phyloP scores from a whole-genome alignment of 2,888 invertebrate genomes.

The Leptopterna dolabrata region DNA sequence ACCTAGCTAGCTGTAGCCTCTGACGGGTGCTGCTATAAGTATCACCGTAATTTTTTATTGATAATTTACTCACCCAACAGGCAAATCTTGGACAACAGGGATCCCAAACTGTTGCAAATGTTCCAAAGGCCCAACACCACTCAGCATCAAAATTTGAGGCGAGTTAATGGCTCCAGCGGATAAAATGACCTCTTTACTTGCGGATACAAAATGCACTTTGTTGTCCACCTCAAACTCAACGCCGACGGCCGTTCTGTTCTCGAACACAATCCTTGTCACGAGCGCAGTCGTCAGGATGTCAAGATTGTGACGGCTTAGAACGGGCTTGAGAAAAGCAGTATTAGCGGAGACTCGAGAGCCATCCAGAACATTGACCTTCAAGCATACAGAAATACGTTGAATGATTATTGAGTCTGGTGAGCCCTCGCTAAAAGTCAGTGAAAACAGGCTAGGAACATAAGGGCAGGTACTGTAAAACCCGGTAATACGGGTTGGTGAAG shows the following conservation, averaged over 20 bases:
- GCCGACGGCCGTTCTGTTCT: slow-evolving; percentile 66
- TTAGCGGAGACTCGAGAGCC: slow-evolving; percentile 65
- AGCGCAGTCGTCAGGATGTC: slow-evolving; percentile 73
- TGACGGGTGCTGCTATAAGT: too few relatives aligned
- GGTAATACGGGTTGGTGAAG: too few relatives aligned
- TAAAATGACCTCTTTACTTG: slow-evolving; percentile 30
- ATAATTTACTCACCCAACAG: slow-evolving; percentile 74
- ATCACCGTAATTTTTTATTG: too few relatives aligned
- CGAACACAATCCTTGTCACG: slow-evolving; percentile 77
- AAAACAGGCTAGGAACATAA: too few relatives aligned
- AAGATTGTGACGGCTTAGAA: slow-evolving; percentile 74
- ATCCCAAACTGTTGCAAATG: slow-evolving; percentile 80
- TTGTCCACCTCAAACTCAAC: slow-evolving; percentile 7
- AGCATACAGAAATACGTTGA: too few relatives aligned
- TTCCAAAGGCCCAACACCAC: slow-evolving; percentile 81
- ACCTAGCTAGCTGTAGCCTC: too few relatives aligned
- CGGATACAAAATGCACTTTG: neutral
- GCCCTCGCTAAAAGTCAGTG: too few relatives aligned
- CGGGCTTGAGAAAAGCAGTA: slow-evolving; percentile 74
- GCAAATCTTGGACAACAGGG: slow-evolving; percentile 82
- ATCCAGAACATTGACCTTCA: slow-evolving; percentile 7
- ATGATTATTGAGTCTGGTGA: neutral
- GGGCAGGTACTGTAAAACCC: too few relatives aligned
- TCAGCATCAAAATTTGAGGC: slow-evolving; percentile 92
- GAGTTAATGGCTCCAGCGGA: slow-evolving; percentile 67